Percentiles rank a stretch among this genome's conserved stretches.
Conservation (phyloP, 2,888 invertebrate species). For the Dilophus febrilis region DNA sequence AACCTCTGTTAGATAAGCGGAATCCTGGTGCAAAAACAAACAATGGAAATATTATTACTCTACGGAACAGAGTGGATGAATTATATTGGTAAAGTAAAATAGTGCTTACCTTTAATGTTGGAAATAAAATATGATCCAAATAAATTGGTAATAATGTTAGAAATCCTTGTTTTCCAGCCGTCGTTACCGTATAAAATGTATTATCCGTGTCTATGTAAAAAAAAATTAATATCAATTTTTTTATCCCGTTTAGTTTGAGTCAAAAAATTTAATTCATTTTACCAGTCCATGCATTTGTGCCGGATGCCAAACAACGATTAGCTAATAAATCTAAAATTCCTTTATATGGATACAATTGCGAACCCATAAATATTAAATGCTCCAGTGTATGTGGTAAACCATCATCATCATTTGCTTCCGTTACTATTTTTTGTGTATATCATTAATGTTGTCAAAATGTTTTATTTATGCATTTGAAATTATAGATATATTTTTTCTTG, state of each 20-base stretch:
- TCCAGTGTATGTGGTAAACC: slow-evolving; percentile 86
- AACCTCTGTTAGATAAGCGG: slow-evolving; percentile 75
- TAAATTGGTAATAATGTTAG: slow-evolving; percentile 77
- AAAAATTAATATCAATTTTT: slow-evolving; percentile 6
- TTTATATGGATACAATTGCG: slow-evolving; percentile 76
- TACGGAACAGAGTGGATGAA: background rate
- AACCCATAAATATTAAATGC: slow-evolving; percentile 80
- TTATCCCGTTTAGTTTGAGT: no score
- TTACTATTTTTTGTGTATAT: no score
- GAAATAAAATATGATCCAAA: slow-evolving; percentile 75
- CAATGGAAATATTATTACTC: no score
- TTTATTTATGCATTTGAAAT: no score
- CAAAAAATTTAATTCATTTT: no score
- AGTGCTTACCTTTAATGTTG: slow-evolving; percentile 47
- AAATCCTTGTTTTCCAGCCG: slow-evolving; percentile 76
- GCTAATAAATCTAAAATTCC: slow-evolving; percentile 77
- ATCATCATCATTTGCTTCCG: slow-evolving; percentile 82
- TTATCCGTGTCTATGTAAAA: slow-evolving; percentile 55
- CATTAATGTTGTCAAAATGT: no score
- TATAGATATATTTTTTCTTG: no score
- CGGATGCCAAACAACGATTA: slow-evolving; percentile 76
- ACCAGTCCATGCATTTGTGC: slow-evolving; percentile 84
- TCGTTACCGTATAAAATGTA: slow-evolving; percentile 78
- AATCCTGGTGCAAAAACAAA: slow-evolving; percentile 35
- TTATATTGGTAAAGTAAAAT: background rate